Conservation (phyloP, 2,888 invertebrate species). For the Pemphredon lugubris region DNA sequence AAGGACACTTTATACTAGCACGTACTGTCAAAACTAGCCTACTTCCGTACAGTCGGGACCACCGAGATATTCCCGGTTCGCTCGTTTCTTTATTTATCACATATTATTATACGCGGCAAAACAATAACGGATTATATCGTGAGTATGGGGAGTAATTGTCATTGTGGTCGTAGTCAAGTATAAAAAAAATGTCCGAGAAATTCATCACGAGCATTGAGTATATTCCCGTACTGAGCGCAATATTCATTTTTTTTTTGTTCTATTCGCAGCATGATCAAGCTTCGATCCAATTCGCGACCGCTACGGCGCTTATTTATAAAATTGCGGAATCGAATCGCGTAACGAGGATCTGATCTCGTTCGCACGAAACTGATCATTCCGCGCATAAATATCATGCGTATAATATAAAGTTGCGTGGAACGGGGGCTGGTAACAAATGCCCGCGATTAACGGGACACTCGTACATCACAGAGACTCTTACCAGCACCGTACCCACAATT, state of each 20-base stretch:
- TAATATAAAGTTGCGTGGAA: constrained; percentile 42
- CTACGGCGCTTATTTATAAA: background rate
- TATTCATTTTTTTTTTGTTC: constrained; percentile 28
- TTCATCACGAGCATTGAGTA: constrained; percentile 50
- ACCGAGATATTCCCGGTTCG: constrained; percentile 66
- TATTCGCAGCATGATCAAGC: constrained; percentile 50
- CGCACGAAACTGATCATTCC: constrained; percentile 55
- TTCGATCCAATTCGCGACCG: constrained; percentile 33
- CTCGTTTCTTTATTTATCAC: constrained; percentile 75
- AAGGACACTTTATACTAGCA: constrained; percentile 79
- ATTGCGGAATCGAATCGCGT: too few relatives aligned
- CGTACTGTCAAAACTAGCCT: constrained; percentile 75
- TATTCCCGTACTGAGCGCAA: constrained; percentile 53
- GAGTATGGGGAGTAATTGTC: constrained; percentile 40
- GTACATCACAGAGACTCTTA: background rate
- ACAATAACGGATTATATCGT: constrained; percentile 58
- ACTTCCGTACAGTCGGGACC: constrained; percentile 70
- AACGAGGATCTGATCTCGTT: too few relatives aligned
- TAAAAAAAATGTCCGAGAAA: constrained; percentile 37
- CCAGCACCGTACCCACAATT: constrained; percentile 8
- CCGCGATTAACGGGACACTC: too few relatives aligned
- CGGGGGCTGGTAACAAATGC: constrained; percentile 10
- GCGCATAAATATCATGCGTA: constrained; percentile 45
- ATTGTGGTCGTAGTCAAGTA: constrained; percentile 38
- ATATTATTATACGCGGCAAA: constrained; percentile 73